phyloP scores from a whole-genome alignment of 2,113 vertebrate genomes.

The Scatophagus argus region DNA sequence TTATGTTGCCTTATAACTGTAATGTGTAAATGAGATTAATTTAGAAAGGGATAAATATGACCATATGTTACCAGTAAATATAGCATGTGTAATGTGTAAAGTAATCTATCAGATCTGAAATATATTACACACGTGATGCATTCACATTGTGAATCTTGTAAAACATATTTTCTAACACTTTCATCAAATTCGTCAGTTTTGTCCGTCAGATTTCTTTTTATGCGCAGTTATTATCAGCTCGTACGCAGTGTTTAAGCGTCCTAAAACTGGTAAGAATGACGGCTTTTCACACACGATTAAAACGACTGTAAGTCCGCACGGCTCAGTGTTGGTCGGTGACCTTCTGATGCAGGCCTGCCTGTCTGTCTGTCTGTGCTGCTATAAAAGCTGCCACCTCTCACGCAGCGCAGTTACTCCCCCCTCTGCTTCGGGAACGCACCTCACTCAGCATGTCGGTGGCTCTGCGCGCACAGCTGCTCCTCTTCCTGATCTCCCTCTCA shows the following conservation, averaged over 20 bases:
- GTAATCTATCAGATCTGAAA: background rate
- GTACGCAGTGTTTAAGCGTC: background rate
- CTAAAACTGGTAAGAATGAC: background rate
- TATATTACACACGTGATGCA: background rate
- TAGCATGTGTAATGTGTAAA: background rate
- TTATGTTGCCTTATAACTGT: background rate
- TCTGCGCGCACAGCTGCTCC: constrained; percentile 68
- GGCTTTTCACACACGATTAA: constrained; percentile 16
- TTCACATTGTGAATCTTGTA: too few species aligned
- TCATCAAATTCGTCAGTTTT: background rate
- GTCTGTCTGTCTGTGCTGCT: constrained; percentile 50
- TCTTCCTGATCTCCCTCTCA: constrained; percentile 73
- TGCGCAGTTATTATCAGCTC: background rate
- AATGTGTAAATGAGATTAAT: background rate
- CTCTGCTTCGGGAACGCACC: constrained; percentile 46
- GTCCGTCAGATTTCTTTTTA: constrained; percentile 4
- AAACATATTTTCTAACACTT: too few species aligned
- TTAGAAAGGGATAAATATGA: too few species aligned
- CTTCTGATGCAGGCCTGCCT: constrained; percentile 60
- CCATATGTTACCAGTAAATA: background rate
- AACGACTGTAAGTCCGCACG: background rate
- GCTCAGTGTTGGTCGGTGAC: constrained; percentile 33
- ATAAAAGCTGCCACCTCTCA: constrained; percentile 73
- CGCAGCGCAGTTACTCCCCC: constrained; percentile 46
- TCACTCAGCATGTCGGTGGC: constrained; percentile 66